Conservation (phyloP, 1,140 invertebrate species). For the Littorina saxatilis region DNA sequence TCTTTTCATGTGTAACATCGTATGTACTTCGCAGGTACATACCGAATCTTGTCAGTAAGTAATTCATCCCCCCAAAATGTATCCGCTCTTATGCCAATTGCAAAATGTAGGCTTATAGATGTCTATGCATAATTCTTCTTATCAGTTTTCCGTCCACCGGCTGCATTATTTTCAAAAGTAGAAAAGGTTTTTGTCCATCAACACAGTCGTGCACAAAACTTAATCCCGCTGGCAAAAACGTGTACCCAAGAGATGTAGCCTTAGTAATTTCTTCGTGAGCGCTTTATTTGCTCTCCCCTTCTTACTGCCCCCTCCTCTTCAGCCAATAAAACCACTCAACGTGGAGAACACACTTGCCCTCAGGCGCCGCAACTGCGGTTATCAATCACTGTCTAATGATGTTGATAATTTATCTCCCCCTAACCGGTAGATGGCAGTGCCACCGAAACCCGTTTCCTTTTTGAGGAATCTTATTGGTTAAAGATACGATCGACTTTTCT, state of each 20-base stretch:
- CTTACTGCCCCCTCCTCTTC: background rate
- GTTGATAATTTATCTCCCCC: background rate
- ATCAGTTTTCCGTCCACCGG: too few relatives aligned
- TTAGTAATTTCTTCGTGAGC: background rate
- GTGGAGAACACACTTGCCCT: conserved; percentile 1
- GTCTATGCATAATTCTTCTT: too few relatives aligned
- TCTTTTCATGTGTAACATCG: too few relatives aligned
- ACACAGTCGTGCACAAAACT: background rate
- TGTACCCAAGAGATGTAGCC: background rate
- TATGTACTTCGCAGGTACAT: background rate
- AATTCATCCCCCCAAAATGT: too few relatives aligned
- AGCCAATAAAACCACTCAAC: conserved; percentile 18
- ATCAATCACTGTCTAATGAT: conserved; percentile 9
- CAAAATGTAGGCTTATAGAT: background rate
- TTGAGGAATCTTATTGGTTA: background rate
- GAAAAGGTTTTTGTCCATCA: background rate
- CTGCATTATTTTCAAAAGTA: background rate
- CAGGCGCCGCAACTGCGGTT: background rate
- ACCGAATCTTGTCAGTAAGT: background rate
- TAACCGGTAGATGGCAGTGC: conserved; percentile 5
- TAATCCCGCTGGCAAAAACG: background rate
- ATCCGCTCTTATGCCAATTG: background rate
- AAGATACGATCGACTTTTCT: background rate
- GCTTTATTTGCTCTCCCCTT: background rate
- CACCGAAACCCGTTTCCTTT: background rate